Base-by-base conservation (phyloP, 1,140 invertebrate species). In the Dryas iulia region DNA sequence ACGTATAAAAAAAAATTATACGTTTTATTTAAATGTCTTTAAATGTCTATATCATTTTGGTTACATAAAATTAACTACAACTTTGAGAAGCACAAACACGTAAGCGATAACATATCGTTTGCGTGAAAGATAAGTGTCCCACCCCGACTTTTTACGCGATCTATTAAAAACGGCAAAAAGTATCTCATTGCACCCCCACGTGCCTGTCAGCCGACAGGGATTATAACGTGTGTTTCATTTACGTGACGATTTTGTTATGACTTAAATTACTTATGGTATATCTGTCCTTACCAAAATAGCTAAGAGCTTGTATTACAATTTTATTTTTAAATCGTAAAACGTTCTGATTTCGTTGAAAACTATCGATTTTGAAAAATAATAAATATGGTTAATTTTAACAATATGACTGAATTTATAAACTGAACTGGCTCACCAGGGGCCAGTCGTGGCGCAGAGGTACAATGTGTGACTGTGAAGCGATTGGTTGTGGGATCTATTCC, bases 241-340 rank as follows among this genome's bases (percentile, higher is more conserved):
- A 84, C 86, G 84, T 89, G 87, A 90, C 77, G 83, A 90, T 89
- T 84, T 86, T 87, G 86, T 90, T 90, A 90, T 89, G 87, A 86
- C 80, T 76, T 63, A 83, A 79, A 87, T 84, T 84, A 85, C 83
- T 84, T 83, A 84, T 76, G 82, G 59, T 59, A 63, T 59, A 65
- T 70, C 54, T 60, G 58, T 66, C 62, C 57, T 52, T 54, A 77
- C 70, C 28, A 59, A 77, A 75, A 72, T 80, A 80, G 73, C 11
- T 28, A 10, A 1, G 8, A 18, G 39, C n/a, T 47, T 47, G 14
- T 26, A 56, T 73, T 63, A 33, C 26, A 58, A 47, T 47, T 14
- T 47, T 47, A 47, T 47, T 21, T 18, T 47, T 47, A 2, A 47
- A 47, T 3, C 7, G 33, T 35, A 39, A 39, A 39, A 39, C n/a